Evolutionary conservation across 2,888 invertebrate species (phyloP).

Genomic region (Allophyes oxyacanthae): DNA sequence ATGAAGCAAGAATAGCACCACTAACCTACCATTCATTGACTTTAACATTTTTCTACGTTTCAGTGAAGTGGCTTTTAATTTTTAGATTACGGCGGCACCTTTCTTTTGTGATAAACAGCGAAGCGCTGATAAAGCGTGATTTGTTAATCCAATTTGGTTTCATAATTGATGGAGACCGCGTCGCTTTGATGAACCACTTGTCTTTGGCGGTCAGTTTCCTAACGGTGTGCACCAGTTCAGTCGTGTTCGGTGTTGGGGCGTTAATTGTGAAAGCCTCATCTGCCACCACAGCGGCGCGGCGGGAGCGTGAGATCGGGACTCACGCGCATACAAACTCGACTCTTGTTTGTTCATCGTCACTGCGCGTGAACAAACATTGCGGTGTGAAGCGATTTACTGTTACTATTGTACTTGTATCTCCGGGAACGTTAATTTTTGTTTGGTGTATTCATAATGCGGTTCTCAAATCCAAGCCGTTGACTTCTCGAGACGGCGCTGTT

Average conservation of each 20-base stretch:
- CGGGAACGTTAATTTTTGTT: conserved; percentile 33
- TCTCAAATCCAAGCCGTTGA: conserved; percentile 38
- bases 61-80: conserved; percentile 23
- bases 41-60: conserved; percentile 29
- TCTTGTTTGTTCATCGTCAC: conserved; percentile 61
- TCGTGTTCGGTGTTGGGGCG: conserved; percentile 51
- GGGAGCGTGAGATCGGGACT: conserved; percentile 62
- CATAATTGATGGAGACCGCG: conserved; percentile 32
- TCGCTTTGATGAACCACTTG: conserved; percentile 38
- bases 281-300: conserved; percentile 39
- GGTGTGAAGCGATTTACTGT: conserved; percentile 68
- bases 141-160: conserved; percentile 35
- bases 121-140: conserved; percentile 32
- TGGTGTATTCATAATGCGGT: conserved; percentile 32
- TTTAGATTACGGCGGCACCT: conserved; percentile 40
- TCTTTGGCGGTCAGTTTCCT: conserved; percentile 36
- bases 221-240: conserved; percentile 56
- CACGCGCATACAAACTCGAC: conserved; percentile 53
- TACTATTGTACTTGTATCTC: conserved; percentile 60
- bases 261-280: conserved; percentile 73
- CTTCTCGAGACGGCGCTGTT: conserved; percentile 21
- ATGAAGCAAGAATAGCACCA: conserved; percentile 42
- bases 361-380: conserved; percentile 71
- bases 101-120: conserved; percentile 28
- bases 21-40: conserved; percentile 18